Evolutionary conservation across 2,113 vertebrate species (phyloP), one percentile per base, ranked within the genome.

Genomic region (Propithecus coquereli): DNA sequence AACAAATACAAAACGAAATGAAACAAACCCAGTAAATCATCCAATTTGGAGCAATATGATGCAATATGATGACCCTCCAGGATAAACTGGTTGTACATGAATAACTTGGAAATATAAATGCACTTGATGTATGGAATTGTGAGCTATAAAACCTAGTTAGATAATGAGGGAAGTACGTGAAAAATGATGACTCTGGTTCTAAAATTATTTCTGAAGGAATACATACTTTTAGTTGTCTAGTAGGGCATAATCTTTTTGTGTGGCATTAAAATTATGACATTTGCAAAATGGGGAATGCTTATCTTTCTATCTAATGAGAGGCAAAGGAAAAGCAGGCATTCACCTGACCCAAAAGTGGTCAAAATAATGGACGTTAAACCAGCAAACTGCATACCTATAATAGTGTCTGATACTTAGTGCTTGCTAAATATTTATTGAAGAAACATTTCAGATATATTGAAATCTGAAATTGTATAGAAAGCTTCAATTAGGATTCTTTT

Each of bases 151-250:
- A 90, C 5, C 40, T 59, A 77, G 47, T 82, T 89, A 86, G 45
- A 91, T 81, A 94, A 90, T 81, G 86, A 94, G 25, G 47, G 23
- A 90, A 95, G 22, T 70, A 91, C 47, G n/a, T 87, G 66, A 87
- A 83, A 68, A 96, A 57, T 84, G 52, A 63, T 20, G 40, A 73
- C 22, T 88, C 34, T 90, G 32, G 25, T 77, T 65, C 59, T 79
- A 43, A 34, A 90, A 96, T 94, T 96, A 63, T 86, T 91, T 95
- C 87, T 66, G 32, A 92, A 94, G n/a, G 54, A 90, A 81, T n/a
- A 82, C 66, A 61, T 63, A 95, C 32, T 84, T 34, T 54, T 74
- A 40, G 57, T 61, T 89, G 79, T 74, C 59, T 83, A 85, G 23
- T 43, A 90, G 66, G 90, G n/a, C 52, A 84, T 95, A 43, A 88